Evolutionary conservation across 2,797 vertebrate genomes (phyloP).

Genomic region (Danio kyathit): DNA sequence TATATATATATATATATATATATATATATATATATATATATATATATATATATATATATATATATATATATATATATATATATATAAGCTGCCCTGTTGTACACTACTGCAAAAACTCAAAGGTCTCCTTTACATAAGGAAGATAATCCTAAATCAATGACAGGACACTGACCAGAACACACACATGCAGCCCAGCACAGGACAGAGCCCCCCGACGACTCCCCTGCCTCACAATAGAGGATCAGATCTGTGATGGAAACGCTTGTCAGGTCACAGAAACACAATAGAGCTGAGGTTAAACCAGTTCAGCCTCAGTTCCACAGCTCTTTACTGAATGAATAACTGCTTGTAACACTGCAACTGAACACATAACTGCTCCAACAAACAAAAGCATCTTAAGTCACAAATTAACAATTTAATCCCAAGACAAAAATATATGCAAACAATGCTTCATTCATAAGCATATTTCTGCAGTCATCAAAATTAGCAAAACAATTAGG

Average conservation of each 20-base stretch:
- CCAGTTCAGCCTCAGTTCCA: conserved; percentile 58
- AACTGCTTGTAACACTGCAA: neutral
- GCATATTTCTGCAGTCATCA: too few species aligned
- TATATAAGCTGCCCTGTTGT: too few species aligned
- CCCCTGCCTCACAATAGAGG: conserved; percentile 64
- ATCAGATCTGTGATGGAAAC: conserved; percentile 33
- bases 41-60: too few species aligned
- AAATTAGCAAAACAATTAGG: too few species aligned
- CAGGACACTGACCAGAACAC: neutral
- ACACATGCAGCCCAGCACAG: neutral
- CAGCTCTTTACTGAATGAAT: conserved; percentile 3
- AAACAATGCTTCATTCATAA: too few species aligned
- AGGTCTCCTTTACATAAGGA: neutral
- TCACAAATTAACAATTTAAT: too few species aligned
- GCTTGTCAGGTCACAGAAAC: conserved; percentile 63
- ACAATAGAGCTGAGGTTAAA: conserved; percentile 69
- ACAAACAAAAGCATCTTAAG: neutral
- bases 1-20: too few species aligned
- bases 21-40: too few species aligned
- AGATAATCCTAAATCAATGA: neutral
- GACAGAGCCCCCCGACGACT: neutral
- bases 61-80: too few species aligned
- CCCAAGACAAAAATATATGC: neutral
- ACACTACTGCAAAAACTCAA: neutral
- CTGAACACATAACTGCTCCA: neutral